These are phyloP conservation scores for Pyrocoelia pectoralis DNA, from an alignment of 2,888 invertebrate species.

Conservation along the genomic window DNA sequence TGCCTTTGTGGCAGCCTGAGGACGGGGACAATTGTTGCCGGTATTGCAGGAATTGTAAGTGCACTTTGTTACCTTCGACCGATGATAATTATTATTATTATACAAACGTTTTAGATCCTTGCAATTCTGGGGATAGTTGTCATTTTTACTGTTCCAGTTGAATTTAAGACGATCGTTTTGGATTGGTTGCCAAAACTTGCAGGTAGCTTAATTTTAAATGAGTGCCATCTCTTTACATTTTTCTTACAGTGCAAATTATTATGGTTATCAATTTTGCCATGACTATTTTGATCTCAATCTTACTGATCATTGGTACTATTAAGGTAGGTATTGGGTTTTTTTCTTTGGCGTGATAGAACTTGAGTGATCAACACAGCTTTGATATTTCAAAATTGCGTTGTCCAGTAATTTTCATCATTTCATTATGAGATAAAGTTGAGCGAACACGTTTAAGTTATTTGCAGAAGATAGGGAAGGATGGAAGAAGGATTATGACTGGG, in stretches of 20 bases:
- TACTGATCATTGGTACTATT: conserved; percentile 76
- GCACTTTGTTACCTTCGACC: neutral
- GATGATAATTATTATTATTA: neutral
- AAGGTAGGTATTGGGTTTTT: conserved; percentile 70
- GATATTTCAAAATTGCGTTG: too few species aligned
- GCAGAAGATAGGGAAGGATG: too few species aligned
- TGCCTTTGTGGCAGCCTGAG: conserved; percentile 77
- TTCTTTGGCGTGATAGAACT: too few species aligned
- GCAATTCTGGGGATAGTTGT: conserved; percentile 75
- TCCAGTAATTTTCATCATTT: too few species aligned
- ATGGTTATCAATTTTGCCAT: conserved; percentile 81
- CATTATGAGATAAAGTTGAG: too few species aligned
- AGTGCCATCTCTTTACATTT: too few species aligned
- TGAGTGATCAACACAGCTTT: too few species aligned
- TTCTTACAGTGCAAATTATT: conserved; percentile 72
- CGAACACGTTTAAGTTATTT: too few species aligned
- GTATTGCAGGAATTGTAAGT: conserved; percentile 74
- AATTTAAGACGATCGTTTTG: conserved; percentile 80
- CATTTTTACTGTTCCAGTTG: conserved; percentile 71
- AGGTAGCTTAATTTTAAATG: conserved; percentile 55
- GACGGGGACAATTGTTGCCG: conserved; percentile 78
- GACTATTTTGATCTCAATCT: conserved; percentile 81
- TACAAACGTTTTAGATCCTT: conserved; percentile 62
- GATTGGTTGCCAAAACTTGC: conserved; percentile 73
- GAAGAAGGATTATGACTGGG: too few species aligned